Base-by-base conservation (phyloP, 2,113 vertebrate genomes). In the Xenus cinereus region DNA sequence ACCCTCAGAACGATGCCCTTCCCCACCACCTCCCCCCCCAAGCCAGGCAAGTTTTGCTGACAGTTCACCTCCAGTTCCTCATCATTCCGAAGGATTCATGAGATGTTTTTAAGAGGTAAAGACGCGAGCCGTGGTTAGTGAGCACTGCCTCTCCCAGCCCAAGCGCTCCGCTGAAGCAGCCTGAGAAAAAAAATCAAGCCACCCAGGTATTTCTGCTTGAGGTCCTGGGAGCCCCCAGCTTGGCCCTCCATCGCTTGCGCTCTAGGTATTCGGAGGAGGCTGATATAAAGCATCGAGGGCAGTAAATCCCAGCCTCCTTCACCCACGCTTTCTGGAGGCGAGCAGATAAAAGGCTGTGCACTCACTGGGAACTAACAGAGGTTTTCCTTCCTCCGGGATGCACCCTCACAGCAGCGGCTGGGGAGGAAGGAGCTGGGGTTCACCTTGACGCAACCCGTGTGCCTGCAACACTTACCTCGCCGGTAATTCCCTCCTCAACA, bases 381-480 rank as follows among this genome's bases (percentile, higher is more conserved):
- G 68, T 24, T 94, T 74, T 62, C 62, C 73, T 90, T 94, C 82
- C 46, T 97, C 73, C 46, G 2, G 81, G 89, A 81, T 56, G 89
- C 66, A 43, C 41, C 89, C 45, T 17, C 53, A 22, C 32, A 74
- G 78, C 81, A 43, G 62, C 26, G 4, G 3, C 2, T 80, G 84
- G 83, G 72, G 53, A 87, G 67, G 84, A 80, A 91, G 79, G 82
- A 80, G 94, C 93, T 87, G 50, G 0, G 33, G 41, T 89, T 50
- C 93, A 92, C 80, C 90, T 96, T 41, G 87, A 76, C 11, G 16
- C 92, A 56, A 68, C 26, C 91, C 72, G 28, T 78, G 57, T 35
- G 79, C 82, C 87, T 90, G 81, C 63, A 77, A 93, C 75, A 90
- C 92, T 94, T 96, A 96, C 92, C 93, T 93, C n/a, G 37, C 90